Percentiles rank a stretch among this genome's conserved stretches.
phyloP scores from a whole-genome alignment of 2,888 invertebrate species.

The Oligia strigilis region DNA sequence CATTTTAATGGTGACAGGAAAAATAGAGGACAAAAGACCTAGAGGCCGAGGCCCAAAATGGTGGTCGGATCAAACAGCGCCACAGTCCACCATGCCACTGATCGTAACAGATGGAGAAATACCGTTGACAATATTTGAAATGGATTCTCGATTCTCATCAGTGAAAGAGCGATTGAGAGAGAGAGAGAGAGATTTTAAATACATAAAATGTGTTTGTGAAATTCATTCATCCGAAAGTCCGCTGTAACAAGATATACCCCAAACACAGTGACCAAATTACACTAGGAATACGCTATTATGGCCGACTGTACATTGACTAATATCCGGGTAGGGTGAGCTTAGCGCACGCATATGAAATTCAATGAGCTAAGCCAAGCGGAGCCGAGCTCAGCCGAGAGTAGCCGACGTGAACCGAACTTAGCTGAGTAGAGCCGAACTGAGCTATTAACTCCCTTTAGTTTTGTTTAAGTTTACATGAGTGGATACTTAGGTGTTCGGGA shows the following conservation, averaged over 20 bases:
- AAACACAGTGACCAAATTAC: conserved; percentile 9
- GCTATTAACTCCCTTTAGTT: conserved; percentile 56
- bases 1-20: not conserved
- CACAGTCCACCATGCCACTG: not conserved
- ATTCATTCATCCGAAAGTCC: conserved; percentile 1
- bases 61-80: not conserved
- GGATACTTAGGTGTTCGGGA: conserved; percentile 23
- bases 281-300: conserved; percentile 15
- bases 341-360: conserved; percentile 73
- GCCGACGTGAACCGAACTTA: conserved; percentile 25
- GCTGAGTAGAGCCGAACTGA: conserved; percentile 40
- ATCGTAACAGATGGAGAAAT: not conserved
- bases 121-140: not conserved
- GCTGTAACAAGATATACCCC: not conserved
- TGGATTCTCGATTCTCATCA: not conserved
- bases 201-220: not conserved
- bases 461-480: conserved; percentile 43
- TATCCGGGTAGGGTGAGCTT: conserved; percentile 60
- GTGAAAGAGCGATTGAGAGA: not conserved
- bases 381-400: conserved; percentile 27
- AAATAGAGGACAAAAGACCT: not conserved
- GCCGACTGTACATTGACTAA: conserved; percentile 56
- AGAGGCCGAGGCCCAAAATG: not conserved
- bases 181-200: not conserved
- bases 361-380: conserved; percentile 63